Conservation (phyloP, 2,113 vertebrate species). For the Chaetorhynchus papuensis region DNA sequence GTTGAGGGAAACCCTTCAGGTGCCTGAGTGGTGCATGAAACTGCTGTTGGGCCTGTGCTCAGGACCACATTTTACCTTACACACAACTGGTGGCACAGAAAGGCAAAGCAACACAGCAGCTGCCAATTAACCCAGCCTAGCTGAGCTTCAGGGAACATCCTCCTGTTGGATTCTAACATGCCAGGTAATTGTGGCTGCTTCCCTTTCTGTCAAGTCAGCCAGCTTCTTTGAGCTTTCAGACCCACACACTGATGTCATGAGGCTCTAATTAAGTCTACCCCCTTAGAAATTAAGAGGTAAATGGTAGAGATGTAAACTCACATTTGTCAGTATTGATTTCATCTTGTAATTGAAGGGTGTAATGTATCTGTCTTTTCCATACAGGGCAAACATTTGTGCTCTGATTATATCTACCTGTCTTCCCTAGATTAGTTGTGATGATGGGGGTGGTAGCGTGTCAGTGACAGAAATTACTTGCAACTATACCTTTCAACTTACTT, state of each 20-base stretch:
- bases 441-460: constrained; percentile 31
- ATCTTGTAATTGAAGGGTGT: constrained; percentile 72
- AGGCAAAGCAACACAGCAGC: not conserved
- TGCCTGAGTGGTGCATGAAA: not conserved
- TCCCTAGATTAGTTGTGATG: constrained; percentile 39
- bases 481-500: constrained; percentile 60
- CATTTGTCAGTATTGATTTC: constrained; percentile 73
- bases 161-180: constrained; percentile 4
- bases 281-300: constrained; percentile 68
- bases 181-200: not conserved
- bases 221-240: constrained; percentile 57
- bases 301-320: constrained; percentile 63
- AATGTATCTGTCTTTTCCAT: constrained; percentile 54
- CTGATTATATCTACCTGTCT: constrained; percentile 68
- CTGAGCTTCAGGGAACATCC: constrained; percentile 15
- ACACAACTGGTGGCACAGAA: not conserved
- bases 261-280: constrained; percentile 67
- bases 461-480: constrained; percentile 40
- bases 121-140: constrained; percentile 8
- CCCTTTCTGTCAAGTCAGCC: constrained; percentile 28
- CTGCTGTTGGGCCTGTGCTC: not conserved
- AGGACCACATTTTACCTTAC: not conserved
- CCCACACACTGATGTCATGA: constrained; percentile 60
- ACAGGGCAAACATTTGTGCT: constrained; percentile 63
- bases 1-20: not conserved